These are phyloP conservation scores for Anolis carolinensis DNA, from an alignment of 2,113 vertebrate genomes.

Conservation along the genomic window DNA sequence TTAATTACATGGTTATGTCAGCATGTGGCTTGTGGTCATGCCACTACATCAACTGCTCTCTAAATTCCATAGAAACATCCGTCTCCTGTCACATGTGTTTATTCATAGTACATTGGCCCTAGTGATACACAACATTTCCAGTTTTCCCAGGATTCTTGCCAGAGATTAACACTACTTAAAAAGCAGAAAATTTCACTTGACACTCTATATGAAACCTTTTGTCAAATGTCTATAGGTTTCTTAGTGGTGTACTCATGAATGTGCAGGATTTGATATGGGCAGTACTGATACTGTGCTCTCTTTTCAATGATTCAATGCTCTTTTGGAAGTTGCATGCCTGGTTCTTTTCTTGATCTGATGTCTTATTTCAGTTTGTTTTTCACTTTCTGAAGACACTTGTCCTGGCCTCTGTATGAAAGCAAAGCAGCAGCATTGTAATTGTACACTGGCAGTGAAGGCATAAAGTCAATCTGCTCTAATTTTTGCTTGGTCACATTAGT, in stretches of 20 bases:
- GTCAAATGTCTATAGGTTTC: neutral
- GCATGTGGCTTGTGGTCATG: slow-evolving; percentile 32
- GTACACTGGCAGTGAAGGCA: neutral
- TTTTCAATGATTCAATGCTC: neutral
- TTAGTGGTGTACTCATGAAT: neutral
- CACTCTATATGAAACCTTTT: neutral
- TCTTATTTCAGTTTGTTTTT: neutral
- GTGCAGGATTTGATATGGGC: neutral
- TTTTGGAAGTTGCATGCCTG: neutral
- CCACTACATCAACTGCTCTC: neutral
- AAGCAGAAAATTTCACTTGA: neutral
- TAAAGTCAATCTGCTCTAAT: no score
- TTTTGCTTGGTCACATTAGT: neutral
- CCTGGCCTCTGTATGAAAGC: no score
- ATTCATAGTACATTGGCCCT: slow-evolving; percentile 21
- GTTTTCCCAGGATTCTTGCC: neutral
- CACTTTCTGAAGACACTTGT: neutral
- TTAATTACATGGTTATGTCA: slow-evolving; percentile 30
- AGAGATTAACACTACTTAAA: neutral
- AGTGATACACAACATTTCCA: neutral
- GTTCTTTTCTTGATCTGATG: neutral
- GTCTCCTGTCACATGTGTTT: slow-evolving; percentile 18
- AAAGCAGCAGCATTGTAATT: neutral
- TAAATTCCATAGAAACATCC: slow-evolving; percentile 15
- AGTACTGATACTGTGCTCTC: neutral